These are phyloP conservation scores for Zaprionus bogoriensis DNA, from an alignment of 2,888 invertebrate species.

Conservation along the genomic window DNA sequence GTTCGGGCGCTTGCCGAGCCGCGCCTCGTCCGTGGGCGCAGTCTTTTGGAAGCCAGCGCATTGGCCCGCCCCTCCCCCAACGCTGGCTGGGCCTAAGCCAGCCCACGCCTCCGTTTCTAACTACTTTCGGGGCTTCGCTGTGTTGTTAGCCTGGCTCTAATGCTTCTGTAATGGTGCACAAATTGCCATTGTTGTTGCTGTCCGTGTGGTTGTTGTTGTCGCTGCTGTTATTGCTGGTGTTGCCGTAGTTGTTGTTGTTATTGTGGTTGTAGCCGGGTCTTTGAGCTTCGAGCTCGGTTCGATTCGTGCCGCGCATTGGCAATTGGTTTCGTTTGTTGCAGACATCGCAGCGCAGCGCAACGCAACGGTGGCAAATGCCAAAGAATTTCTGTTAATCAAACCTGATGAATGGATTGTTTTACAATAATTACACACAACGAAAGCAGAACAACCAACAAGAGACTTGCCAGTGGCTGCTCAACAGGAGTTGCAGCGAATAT, in stretches of 20 bases:
- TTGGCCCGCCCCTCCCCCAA: background rate
- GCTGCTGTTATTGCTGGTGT: constrained; percentile 58
- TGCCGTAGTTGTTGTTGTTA: constrained; percentile 4
- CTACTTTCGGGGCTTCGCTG: constrained; percentile 24
- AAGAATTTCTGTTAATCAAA: constrained; percentile 13
- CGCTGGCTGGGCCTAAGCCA: background rate
- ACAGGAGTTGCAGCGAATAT: too few relatives aligned
- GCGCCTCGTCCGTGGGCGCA: constrained; percentile 60
- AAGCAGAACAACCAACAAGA: too few relatives aligned
- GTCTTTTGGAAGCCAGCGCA: constrained; percentile 38
- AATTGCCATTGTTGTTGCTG: constrained; percentile 60
- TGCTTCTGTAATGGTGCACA: constrained; percentile 72
- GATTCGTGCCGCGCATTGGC: constrained; percentile 65
- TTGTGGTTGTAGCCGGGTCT: constrained; percentile 36
- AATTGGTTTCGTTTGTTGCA: constrained; percentile 37
- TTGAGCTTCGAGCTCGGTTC: constrained; percentile 60
- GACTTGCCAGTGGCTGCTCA: too few relatives aligned
- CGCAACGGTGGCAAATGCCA: constrained; percentile 43
- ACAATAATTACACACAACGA: constrained; percentile 8
- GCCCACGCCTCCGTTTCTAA: constrained; percentile 2
- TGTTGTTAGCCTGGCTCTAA: constrained; percentile 61
- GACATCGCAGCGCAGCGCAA: constrained; percentile 2
- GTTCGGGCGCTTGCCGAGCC: constrained; percentile 54
- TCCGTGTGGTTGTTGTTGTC: background rate
- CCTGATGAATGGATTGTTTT: constrained; percentile 24